Evolutionary conservation across 2,113 vertebrate species (phyloP).

Genomic region (Hypanus sabinus): DNA sequence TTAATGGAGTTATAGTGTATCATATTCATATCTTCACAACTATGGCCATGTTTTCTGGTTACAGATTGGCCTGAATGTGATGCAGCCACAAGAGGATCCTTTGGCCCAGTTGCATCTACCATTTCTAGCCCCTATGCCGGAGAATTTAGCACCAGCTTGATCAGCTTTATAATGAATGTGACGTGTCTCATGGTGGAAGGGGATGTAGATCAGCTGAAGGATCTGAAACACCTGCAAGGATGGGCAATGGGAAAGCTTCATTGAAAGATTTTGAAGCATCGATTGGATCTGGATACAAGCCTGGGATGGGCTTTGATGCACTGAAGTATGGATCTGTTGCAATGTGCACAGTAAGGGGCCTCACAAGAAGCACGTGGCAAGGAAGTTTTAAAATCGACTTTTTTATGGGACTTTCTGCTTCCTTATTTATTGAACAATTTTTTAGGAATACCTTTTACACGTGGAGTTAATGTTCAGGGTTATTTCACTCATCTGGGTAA

Average conservation of each 20-base stretch:
- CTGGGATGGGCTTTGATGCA: background rate
- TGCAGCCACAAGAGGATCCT: background rate
- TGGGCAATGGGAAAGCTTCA: background rate
- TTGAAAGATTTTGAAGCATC: background rate
- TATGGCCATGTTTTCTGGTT: background rate
- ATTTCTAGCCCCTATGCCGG: background rate
- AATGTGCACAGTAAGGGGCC: background rate
- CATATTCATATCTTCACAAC: background rate
- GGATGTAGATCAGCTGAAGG: no score
- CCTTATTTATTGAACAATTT: background rate
- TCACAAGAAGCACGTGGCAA: no score
- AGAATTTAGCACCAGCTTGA: background rate
- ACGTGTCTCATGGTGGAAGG: background rate
- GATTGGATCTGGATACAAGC: background rate
- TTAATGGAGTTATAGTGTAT: background rate
- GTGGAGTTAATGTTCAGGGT: background rate
- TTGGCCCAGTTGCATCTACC: background rate
- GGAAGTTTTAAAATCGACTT: background rate
- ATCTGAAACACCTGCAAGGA: background rate
- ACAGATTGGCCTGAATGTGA: slow-evolving; percentile 13
- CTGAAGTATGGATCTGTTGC: background rate
- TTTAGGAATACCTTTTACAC: background rate
- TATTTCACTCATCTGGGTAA: background rate
- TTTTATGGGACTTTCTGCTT: background rate
- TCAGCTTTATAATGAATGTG: background rate